Conservation (phyloP, 2,113 vertebrate species). For the Hypocryptadius cinnamomeus region DNA sequence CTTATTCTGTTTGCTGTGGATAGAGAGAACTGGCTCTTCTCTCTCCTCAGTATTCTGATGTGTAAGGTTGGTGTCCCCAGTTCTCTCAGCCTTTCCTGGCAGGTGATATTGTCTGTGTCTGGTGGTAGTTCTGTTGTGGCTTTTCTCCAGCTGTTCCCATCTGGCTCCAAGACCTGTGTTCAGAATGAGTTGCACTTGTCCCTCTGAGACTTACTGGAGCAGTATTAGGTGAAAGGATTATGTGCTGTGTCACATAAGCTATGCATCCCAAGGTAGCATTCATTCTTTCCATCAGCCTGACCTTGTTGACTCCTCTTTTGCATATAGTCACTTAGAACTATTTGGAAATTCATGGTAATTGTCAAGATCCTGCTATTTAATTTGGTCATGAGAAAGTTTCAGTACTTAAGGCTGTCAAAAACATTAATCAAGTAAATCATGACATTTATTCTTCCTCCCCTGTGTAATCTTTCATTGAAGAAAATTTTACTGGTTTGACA, state of each 20-base stretch:
- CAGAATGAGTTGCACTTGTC: not conserved
- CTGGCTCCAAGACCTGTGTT: not conserved
- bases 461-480: not conserved
- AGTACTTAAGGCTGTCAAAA: not conserved
- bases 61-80: not conserved
- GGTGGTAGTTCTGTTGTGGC: not conserved
- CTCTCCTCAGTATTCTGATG: not conserved
- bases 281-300: conserved; percentile 9
- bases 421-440: not conserved
- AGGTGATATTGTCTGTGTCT: not conserved
- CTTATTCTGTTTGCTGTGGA: not conserved
- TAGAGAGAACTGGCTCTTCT: not conserved
- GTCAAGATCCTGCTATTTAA: not conserved
- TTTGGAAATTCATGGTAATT: not conserved
- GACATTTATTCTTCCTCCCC: not conserved
- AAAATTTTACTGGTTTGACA: not conserved
- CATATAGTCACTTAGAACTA: not conserved
- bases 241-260: conserved; percentile 16
- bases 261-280: not conserved
- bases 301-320: not conserved
- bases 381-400: not conserved
- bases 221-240: not conserved
- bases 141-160: not conserved
- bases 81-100: not conserved
- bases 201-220: not conserved